Evolutionary conservation across 2,113 vertebrate species (phyloP).

Genomic region (Tympanuchus pallidicinctus): DNA sequence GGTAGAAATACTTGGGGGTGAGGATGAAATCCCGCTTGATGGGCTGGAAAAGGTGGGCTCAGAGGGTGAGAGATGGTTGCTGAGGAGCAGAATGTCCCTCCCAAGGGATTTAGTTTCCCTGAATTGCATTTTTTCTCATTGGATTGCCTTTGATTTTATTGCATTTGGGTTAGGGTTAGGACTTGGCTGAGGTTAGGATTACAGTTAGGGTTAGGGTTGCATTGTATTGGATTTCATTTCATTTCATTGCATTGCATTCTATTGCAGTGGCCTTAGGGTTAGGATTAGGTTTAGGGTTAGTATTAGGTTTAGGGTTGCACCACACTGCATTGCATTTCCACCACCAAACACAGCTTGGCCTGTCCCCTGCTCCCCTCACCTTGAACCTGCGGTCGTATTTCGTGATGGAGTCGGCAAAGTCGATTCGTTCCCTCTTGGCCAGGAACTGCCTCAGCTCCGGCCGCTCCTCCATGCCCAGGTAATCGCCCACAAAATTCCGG

Average conservation of each 20-base stretch:
- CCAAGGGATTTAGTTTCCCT: not conserved
- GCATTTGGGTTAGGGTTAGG: no score
- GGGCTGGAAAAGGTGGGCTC: constrained; percentile 73
- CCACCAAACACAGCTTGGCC: not conserved
- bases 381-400: constrained; percentile 98
- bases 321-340: no score
- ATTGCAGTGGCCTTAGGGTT: no score
- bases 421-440: constrained; percentile 89
- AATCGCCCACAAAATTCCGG: constrained; percentile 96
- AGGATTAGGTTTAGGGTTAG: no score
- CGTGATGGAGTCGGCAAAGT: constrained; percentile 92
- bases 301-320: no score
- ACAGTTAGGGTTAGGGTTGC: no score
- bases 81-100: fast-evolving
- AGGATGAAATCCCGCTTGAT: constrained; percentile 96
- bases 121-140: no score
- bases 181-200: no score
- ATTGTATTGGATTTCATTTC: no score
- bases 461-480: constrained; percentile 93
- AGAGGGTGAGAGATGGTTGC: not conserved
- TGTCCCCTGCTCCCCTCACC: constrained; percentile 71
- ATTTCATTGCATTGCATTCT: no score
- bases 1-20: constrained; percentile 91
- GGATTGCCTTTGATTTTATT: no score
- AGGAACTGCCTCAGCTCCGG: constrained; percentile 95